These are phyloP conservation scores for Porites lobata DNA, from an alignment of 92 coral and sea anemone species.

Conservation along the genomic window DNA sequence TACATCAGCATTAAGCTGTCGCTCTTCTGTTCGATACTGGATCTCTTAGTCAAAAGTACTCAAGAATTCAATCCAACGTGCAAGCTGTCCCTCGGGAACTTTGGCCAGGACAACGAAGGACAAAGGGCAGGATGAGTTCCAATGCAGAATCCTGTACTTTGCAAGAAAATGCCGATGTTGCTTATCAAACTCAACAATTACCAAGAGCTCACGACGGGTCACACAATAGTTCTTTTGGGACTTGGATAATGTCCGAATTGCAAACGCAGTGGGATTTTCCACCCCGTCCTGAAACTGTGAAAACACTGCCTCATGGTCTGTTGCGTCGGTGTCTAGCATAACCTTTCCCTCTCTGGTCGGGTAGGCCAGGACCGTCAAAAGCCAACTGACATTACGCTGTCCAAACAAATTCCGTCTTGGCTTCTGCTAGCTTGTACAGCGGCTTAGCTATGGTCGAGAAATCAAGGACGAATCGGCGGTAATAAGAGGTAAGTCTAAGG, in stretches of 20 bases:
- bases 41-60: too few species aligned
- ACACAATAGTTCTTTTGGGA: slow-evolving; percentile 15
- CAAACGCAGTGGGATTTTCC: slow-evolving; percentile 38
- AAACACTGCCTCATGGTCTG: slow-evolving; percentile 45
- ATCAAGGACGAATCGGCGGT: slow-evolving; percentile 49
- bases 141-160: too few species aligned
- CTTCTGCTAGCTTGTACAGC: slow-evolving; percentile 62
- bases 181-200: slow-evolving; percentile 30
- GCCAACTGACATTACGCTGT: slow-evolving; percentile 42
- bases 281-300: slow-evolving; percentile 34
- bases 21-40: too few species aligned
- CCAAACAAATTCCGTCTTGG: slow-evolving; percentile 1
- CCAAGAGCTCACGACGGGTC: slow-evolving; percentile 44
- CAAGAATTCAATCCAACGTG: too few species aligned
- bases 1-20: too few species aligned
- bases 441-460: slow-evolving; percentile 55
- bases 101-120: too few species aligned
- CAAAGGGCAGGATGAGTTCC: too few species aligned
- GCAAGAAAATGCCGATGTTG: too few species aligned
- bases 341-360: slow-evolving; percentile 8
- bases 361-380: slow-evolving; percentile 58
- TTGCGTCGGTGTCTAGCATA: slow-evolving; percentile 45
- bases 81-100: too few species aligned
- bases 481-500: neutral
- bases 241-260: slow-evolving; percentile 30